phyloP scores from a whole-genome alignment of 35 echinoderm and acorn worm species.

The Ptychodera flava region DNA sequence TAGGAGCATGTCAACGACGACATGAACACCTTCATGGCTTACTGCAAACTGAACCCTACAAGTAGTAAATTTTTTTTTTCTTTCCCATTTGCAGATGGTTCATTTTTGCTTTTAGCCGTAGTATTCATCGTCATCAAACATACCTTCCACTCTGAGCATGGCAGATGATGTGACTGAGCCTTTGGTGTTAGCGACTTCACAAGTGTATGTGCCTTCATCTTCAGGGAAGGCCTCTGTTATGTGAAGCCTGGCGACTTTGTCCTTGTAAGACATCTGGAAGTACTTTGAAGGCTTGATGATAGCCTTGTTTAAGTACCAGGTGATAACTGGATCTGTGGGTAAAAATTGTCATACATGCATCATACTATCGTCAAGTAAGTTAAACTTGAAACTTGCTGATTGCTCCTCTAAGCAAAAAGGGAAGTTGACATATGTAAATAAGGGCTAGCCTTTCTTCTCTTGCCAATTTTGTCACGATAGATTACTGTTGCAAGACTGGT shows the following conservation, averaged over 20 bases:
- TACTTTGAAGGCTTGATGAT: constrained; percentile 96
- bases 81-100: too few species aligned
- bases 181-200: constrained; percentile 56
- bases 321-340: constrained; percentile 62
- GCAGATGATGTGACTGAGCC: constrained; percentile 47
- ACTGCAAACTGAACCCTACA: too few species aligned
- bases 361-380: background rate
- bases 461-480: too few species aligned
- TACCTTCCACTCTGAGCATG: constrained; percentile 78
- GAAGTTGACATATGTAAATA: too few species aligned
- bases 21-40: too few species aligned
- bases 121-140: constrained; percentile 62
- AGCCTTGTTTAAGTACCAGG: constrained; percentile 83
- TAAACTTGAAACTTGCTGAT: too few species aligned
- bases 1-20: too few species aligned
- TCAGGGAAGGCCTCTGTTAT: constrained; percentile 97
- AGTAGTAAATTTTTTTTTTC: too few species aligned
- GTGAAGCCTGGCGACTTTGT: constrained; percentile 59
- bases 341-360: background rate
- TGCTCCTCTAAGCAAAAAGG: too few species aligned
- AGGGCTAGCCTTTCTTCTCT: too few species aligned
- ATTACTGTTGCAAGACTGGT: too few species aligned
- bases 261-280: constrained; percentile 85
- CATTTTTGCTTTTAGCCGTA: too few species aligned
- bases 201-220: constrained; percentile 67